Base-by-base conservation (phyloP, 1,140 invertebrate species). In the Ostrea denselamellosa region DNA sequence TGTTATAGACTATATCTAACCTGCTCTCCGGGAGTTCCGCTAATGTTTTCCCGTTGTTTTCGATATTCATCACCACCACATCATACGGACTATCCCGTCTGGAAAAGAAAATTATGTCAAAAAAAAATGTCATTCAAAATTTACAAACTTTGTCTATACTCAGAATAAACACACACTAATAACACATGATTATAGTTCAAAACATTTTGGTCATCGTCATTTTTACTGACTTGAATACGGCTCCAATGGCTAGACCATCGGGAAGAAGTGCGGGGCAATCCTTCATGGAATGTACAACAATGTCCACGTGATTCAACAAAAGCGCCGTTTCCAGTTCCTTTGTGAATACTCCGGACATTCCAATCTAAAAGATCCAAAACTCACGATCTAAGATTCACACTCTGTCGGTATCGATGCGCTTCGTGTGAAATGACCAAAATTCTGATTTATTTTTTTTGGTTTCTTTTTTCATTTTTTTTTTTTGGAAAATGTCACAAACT, bases 281-380 rank as follows among this genome's bases (percentile, higher is more conserved):
- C 96, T 99, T 99, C 0, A 99, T 95, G 0, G 98, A 99, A 95
- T 99, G 99, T 0, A 99, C 98, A n/a, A 99, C 97, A 95, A 99
- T 97, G 94, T 99, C 98, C 10, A 99, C 98, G 90, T 96, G 95
- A 4, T 97, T 96, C 88, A 96, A 96, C 87, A 97, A 96, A 56
- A 99, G 94, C 2, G 98, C 98, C 90, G 97, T 95, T 95, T 99
- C 99, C 65, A 99, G 94, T 95, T 99, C 98, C 94, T 98, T 97
- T 0, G 98, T 99, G 94, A 99, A 99, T n/a, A 99, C 95, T 86
- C 97, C 97, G 95, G 99, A 44, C 34, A 44, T 2, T 12, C 17
- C 12, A 22, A 81, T 14, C 19, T 22, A 44, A 44, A 44, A 44
- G 34, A 44, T 44, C 34, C 34, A 44, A 44, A 5, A 44, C 5